Evolutionary conservation across 1,140 invertebrate species (phyloP).

Genomic region (Drosophila nikananu): DNA sequence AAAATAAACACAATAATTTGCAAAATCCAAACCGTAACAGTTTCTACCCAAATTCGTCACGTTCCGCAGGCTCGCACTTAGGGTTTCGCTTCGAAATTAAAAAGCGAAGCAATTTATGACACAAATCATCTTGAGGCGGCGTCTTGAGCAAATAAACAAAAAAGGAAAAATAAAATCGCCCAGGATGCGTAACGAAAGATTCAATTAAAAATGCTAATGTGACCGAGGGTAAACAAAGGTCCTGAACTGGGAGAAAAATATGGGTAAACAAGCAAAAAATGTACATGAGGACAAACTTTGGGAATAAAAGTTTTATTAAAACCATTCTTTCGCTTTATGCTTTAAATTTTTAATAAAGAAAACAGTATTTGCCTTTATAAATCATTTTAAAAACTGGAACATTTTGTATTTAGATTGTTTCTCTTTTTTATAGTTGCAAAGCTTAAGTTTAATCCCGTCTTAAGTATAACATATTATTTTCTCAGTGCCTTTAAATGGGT

Average conservation of each 20-base stretch:
- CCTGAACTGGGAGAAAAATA: conserved; percentile 7
- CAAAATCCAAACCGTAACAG: conserved; percentile 47
- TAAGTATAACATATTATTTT: background rate
- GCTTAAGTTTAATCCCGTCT: background rate
- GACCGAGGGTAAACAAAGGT: conserved; percentile 26
- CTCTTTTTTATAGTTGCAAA: background rate
- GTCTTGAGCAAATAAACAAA: conserved; percentile 52
- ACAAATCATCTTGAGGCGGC: conserved; percentile 45
- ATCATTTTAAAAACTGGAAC: background rate
- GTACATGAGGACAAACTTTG: background rate
- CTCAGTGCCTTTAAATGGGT: conserved; percentile 8
- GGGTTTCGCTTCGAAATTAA: conserved; percentile 25
- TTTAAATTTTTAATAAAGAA: background rate
- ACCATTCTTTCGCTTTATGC: background rate
- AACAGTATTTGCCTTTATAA: background rate
- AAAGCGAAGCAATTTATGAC: conserved; percentile 57
- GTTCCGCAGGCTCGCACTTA: conserved; percentile 32
- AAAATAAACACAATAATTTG: conserved; percentile 68
- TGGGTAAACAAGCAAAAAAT: background rate
- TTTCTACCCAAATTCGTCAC: conserved; percentile 66
- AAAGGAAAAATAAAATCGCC: conserved; percentile 9
- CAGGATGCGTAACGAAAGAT: conserved; percentile 60
- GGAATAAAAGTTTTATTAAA: background rate
- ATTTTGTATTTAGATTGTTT: background rate
- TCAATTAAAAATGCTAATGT: conserved; percentile 77